Conservation (phyloP, 2,113 vertebrate species). For the Lonchura striata region DNA sequence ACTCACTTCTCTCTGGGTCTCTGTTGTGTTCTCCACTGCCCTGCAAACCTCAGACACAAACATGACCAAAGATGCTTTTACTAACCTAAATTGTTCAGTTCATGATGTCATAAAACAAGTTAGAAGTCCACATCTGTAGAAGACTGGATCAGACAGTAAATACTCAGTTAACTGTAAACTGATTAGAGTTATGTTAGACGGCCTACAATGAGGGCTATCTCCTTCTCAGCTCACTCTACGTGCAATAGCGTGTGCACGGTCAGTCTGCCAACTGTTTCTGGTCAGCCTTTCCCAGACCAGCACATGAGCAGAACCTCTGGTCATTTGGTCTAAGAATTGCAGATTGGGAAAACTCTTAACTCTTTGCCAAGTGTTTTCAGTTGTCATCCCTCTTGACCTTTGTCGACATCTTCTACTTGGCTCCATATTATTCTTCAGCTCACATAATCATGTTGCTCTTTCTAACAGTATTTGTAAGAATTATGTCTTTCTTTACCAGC, state of each 20-base stretch:
- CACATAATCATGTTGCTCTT: not conserved
- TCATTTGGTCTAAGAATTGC: accelerated
- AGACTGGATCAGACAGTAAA: not conserved
- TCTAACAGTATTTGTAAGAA: not conserved
- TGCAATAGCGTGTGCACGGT: accelerated
- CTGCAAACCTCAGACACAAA: not conserved
- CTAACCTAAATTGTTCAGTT: not conserved
- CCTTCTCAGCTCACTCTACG: not conserved
- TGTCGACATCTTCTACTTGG: not conserved
- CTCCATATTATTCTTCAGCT: not conserved
- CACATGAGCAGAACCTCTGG: not conserved
- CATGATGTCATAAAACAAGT: not conserved
- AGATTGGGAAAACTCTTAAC: not conserved
- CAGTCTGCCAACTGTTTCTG: not conserved
- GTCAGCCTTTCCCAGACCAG: not conserved
- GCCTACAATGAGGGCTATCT: not conserved
- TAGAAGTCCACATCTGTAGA: not conserved
- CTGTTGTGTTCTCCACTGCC: not conserved
- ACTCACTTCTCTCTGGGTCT: not conserved
- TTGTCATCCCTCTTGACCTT: not conserved
- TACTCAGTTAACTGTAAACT: not conserved
- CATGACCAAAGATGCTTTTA: not conserved
- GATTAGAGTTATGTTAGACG: not conserved
- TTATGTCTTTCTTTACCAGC: not conserved
- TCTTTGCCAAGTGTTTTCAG: not conserved